phyloP scores from a whole-genome alignment of 2,888 invertebrate species.

The Leucophenga montana region DNA sequence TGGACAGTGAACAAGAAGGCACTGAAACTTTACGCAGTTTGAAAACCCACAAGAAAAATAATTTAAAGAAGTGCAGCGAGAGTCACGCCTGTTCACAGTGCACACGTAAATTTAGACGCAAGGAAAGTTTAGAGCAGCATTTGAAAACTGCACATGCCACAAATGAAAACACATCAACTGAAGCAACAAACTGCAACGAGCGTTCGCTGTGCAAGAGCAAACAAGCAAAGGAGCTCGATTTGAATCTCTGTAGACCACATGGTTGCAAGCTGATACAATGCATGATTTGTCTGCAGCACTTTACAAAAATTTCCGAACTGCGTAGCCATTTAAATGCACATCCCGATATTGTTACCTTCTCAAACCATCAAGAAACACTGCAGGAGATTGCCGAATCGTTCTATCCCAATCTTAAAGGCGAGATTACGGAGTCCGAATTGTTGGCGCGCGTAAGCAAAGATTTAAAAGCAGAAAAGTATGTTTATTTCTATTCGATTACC shows the following conservation, averaged over 20 bases:
- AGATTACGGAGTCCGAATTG: slow-evolving; percentile 42
- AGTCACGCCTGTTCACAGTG: slow-evolving; percentile 52
- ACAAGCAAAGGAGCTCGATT: slow-evolving; percentile 43
- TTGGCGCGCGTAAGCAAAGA: slow-evolving; percentile 55
- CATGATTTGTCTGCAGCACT: slow-evolving; percentile 71
- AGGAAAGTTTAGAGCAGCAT: slow-evolving; percentile 60
- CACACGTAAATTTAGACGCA: slow-evolving; percentile 58
- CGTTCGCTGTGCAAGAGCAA: slow-evolving; percentile 33
- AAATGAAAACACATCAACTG: slow-evolving; percentile 46
- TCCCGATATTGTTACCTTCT: slow-evolving; percentile 44
- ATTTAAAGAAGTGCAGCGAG: background rate
- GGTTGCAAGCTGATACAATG: slow-evolving; percentile 70
- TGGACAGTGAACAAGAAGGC: background rate
- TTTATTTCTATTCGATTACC: slow-evolving; percentile 70
- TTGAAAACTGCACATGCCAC: slow-evolving; percentile 47
- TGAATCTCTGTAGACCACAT: slow-evolving; percentile 67
- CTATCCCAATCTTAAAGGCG: slow-evolving; percentile 46
- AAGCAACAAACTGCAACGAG: slow-evolving; percentile 53
- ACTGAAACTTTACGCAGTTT: background rate
- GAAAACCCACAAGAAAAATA: background rate
- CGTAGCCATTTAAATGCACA: slow-evolving; percentile 66
- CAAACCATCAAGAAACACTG: slow-evolving; percentile 35
- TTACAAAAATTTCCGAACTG: slow-evolving; percentile 65
- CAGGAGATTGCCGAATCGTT: slow-evolving; percentile 58
- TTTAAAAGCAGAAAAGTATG: slow-evolving; percentile 53